Base-by-base conservation (phyloP, 2,888 invertebrate genomes). In the Oscheius sp. region DNA sequence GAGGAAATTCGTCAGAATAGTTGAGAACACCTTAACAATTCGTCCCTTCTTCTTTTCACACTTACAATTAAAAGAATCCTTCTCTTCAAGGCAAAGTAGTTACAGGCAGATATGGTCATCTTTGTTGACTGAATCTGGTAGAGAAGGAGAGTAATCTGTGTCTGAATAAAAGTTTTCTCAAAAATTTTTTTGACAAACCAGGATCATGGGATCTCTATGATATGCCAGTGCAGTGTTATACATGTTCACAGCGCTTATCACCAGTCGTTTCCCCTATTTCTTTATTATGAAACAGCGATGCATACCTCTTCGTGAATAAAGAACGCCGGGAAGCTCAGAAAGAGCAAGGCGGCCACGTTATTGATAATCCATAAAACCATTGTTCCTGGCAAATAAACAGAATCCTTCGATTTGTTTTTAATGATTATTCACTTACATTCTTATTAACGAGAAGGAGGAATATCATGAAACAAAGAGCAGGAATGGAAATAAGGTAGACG, bases 1-100 rank as follows among this genome's bases (percentile, higher is more conserved):
- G 33, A 75, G 61, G 66, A 75, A 72, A 47, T 75, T 72, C 57
- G 75, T 75, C 64, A 75, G 62, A 28, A 75, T 75, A n/a, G 75
- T 67, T 8, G 75, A 75, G 64, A 74, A 69, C 20, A 72, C 64
- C 72, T 72, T 68, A 63, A 74, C n/a, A n/a, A n/a, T n/a, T n/a
- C n/a, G n/a, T n/a, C n/a, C 0, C 47, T 36, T 8, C 8, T 9
- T 36, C 8, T 36, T 14, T 14, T 54, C n/a, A n/a, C n/a, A n/a
- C 28, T 36, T 68, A 75, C 75, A 41, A 65, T 67, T 12, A 75
- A 63, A n/a, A 75, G 62, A 32, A 75, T 75, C 28, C 67, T 71
- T 32, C 71, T 67, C 33, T 73, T 69, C 70, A 75, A 69, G 49
- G 68, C 63, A 50, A 75, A 75, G 54, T 72, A 75, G 61, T 71